Evolutionary conservation across 2,113 vertebrate genomes (phyloP), one percentile per base, ranked within the genome.

Genomic region (Pedionomus torquatus): DNA sequence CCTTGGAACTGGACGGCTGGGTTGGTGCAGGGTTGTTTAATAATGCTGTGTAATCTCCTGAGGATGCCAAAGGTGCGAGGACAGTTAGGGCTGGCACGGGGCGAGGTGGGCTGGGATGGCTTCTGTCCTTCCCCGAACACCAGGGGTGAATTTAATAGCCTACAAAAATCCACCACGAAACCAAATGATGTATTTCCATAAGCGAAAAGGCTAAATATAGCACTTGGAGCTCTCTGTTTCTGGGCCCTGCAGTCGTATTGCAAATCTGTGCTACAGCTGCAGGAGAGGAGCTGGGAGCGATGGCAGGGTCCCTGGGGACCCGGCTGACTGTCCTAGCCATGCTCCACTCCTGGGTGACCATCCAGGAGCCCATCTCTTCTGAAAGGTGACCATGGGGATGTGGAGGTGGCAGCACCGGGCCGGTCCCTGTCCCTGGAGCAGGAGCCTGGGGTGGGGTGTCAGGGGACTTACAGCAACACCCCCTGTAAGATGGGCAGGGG

Each of bases 321-420:
- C 3, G 4, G 5, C 31, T 39, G 85, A 46, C 49, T 24, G n/a
- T 26, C 37, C 49, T 13, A 13, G n/a, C 55, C 1, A 0, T 1
- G 17, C 1, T 7, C 16, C 9, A 9, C 24, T 30, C 61, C 33
- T 18, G 11, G 13, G 31, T 46, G 70, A 39, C 44, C 11, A 30
- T 7, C 44, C 49, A 10, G 1, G 2, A 87, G 55, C 49, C 41
- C 33, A 13, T 23, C 18, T 8, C n/a, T 72, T 52, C 78, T 60
- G 17, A 13, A 13, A 49, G 51, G 18, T 12, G 41, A 5, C 37
- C 16, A 0, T 13, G 0, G 5, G 68, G 28, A 14, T 24, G 2
- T 5, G 10, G 71, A 41, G 75, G 24, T 55, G 75, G 13, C 13
- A 2, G 23, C 31, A 1, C 33, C 1, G 2, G 51, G 11, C 20